phyloP scores from a whole-genome alignment of 37 sponge, comb jelly and placozoan species.

The Dysidea cf. avara region DNA sequence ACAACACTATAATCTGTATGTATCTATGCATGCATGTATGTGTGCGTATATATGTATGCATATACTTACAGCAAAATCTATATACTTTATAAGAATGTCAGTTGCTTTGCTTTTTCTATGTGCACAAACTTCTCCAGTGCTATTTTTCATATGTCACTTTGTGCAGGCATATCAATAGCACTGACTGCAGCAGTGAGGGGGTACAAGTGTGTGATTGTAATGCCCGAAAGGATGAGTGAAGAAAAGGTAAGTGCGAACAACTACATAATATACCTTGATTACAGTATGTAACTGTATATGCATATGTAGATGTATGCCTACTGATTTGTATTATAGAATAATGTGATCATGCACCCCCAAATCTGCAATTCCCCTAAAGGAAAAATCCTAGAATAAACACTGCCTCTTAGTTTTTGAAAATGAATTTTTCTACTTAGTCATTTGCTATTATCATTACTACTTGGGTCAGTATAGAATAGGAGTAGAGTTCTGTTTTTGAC shows the following conservation, averaged over 20 bases:
- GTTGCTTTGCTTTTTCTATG: too few species aligned
- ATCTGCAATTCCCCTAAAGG: too few species aligned
- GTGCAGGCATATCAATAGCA: conserved; percentile 68
- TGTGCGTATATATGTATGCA: conserved; percentile 28
- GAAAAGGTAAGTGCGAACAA: conserved; percentile 71
- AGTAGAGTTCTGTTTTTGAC: too few species aligned
- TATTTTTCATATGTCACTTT: not conserved
- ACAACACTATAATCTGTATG: not conserved
- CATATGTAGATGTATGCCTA: not conserved
- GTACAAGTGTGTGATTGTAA: conserved; percentile 73
- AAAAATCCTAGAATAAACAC: too few species aligned
- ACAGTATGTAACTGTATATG: too few species aligned
- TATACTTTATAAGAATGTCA: too few species aligned
- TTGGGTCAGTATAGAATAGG: too few species aligned
- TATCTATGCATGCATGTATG: not conserved
- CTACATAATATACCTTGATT: too few species aligned
- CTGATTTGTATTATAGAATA: not conserved
- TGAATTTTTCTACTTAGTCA: too few species aligned
- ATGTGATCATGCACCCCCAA: too few species aligned
- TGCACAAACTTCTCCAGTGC: not conserved
- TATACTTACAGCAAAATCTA: not conserved
- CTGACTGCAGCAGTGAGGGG: conserved; percentile 71
- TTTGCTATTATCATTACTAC: too few species aligned
- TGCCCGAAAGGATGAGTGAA: conserved; percentile 76
- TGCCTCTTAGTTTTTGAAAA: too few species aligned